A percentile compares a stretch with the other conserved stretches of the same genome.
phyloP scores from a whole-genome alignment of 35 echinoderm and acorn worm species.

The Apostichopus japonicus region DNA sequence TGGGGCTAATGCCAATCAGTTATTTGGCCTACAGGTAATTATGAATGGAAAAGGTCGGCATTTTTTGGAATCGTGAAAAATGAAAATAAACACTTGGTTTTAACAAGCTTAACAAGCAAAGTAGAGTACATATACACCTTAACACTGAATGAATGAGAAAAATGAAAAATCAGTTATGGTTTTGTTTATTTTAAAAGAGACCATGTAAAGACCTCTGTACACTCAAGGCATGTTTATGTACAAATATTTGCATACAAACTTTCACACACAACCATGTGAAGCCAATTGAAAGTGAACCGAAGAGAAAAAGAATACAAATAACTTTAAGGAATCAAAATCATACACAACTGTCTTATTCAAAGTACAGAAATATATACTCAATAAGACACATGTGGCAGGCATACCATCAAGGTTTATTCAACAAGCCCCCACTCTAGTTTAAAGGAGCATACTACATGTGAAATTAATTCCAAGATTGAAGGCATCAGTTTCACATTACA shows the following conservation, averaged over 20 bases:
- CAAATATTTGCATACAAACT: slow-evolving; percentile 52
- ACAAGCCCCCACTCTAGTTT: background rate
- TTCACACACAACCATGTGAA: slow-evolving; percentile 35
- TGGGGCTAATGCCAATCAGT: no score
- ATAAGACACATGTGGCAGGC: slow-evolving; percentile 43
- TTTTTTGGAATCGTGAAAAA: no score
- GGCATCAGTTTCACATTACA: no score
- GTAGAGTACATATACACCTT: no score
- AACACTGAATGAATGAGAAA: no score
- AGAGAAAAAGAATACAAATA: background rate
- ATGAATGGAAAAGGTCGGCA: no score
- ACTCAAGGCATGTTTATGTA: slow-evolving; percentile 52
- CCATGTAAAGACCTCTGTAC: slow-evolving; percentile 29
- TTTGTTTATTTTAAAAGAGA: slow-evolving; percentile 53
- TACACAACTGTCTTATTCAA: background rate
- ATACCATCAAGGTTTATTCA: slow-evolving; percentile 12
- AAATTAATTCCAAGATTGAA: no score
- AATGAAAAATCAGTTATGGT: background rate
- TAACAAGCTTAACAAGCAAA: no score
- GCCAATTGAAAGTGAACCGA: background rate
- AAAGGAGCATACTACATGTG: no score
- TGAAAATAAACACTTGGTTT: no score
- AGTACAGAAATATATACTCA: background rate
- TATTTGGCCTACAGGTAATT: no score
- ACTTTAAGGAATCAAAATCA: background rate